These are phyloP conservation scores for Triplophysa tibetana DNA, from an alignment of 2,113 vertebrate species.

Conservation along the genomic window DNA sequence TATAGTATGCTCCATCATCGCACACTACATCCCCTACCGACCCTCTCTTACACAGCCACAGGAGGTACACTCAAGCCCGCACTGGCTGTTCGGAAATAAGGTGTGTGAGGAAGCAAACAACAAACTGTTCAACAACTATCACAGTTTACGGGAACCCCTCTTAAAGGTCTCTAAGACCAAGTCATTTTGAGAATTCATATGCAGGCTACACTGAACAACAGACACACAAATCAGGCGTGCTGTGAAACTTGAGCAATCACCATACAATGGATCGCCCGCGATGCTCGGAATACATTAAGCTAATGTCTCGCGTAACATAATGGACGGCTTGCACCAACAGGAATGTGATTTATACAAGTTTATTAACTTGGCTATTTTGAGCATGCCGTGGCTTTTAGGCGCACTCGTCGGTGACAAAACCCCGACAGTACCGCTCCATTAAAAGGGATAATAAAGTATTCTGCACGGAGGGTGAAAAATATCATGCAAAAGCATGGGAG, in stretches of 20 bases:
- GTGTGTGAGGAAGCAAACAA: conserved; percentile 34
- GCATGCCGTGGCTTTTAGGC: conserved; percentile 20
- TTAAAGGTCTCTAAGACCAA: neutral
- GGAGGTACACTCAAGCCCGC: conserved; percentile 32
- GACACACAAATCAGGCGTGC: conserved; percentile 28
- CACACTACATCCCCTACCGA: conserved; percentile 31
- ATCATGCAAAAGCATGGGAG: conserved; percentile 1
- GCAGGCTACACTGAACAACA: neutral
- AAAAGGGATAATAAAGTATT: conserved; percentile 23
- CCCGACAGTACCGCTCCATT: neutral
- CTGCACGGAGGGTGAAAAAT: neutral
- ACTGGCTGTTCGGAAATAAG: conserved; percentile 26
- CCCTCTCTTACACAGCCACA: conserved; percentile 26
- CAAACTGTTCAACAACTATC: conserved; percentile 39
- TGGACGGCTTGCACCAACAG: conserved; percentile 37
- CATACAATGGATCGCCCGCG: conserved; percentile 31
- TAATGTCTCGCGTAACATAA: conserved; percentile 37
- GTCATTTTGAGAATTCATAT: neutral
- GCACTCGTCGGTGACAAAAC: conserved; percentile 25
- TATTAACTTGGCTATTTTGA: conserved; percentile 38
- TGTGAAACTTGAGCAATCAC: conserved; percentile 30
- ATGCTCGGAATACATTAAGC: conserved; percentile 40
- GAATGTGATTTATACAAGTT: conserved; percentile 37
- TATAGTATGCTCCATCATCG: conserved; percentile 40
- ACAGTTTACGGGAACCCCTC: conserved; percentile 9